Percentiles rank a stretch among this genome's conserved stretches.
These are phyloP conservation scores for Tonatia bakeri DNA, from an alignment of 2,113 vertebrate genomes.

Conservation along the genomic window DNA sequence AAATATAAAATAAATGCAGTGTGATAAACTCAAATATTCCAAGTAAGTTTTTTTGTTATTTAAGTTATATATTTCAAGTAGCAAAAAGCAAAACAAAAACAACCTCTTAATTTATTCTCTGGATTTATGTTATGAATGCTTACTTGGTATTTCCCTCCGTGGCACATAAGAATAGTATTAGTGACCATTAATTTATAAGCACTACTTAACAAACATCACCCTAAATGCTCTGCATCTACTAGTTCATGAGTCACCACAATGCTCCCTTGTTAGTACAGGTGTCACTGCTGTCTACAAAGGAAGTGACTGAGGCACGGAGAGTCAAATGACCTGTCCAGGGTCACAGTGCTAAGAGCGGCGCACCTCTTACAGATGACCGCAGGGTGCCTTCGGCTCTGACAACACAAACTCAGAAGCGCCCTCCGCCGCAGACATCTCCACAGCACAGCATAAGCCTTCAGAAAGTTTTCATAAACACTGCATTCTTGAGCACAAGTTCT, in stretches of 20 bases:
- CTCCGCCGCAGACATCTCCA: background rate
- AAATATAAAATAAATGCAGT: background rate
- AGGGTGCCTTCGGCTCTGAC: background rate
- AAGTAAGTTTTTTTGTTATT: background rate
- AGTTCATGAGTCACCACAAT: background rate
- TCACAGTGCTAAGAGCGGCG: background rate
- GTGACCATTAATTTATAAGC: background rate
- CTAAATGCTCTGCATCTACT: background rate
- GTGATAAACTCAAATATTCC: background rate
- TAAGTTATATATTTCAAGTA: background rate
- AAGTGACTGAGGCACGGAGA: background rate
- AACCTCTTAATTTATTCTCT: background rate
- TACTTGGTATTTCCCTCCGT: background rate
- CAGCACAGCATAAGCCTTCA: background rate
- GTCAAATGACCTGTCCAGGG: background rate
- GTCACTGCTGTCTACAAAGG: background rate
- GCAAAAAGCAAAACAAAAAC: background rate
- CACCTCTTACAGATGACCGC: background rate
- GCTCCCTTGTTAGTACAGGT: background rate
- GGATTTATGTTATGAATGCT: background rate
- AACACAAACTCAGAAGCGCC: background rate
- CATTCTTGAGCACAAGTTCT: background rate
- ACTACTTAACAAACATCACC: background rate
- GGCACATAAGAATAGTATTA: background rate
- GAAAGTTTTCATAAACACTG: background rate